Conservation (phyloP, 2,113 vertebrate genomes). For the Pristiophorus japonicus region DNA sequence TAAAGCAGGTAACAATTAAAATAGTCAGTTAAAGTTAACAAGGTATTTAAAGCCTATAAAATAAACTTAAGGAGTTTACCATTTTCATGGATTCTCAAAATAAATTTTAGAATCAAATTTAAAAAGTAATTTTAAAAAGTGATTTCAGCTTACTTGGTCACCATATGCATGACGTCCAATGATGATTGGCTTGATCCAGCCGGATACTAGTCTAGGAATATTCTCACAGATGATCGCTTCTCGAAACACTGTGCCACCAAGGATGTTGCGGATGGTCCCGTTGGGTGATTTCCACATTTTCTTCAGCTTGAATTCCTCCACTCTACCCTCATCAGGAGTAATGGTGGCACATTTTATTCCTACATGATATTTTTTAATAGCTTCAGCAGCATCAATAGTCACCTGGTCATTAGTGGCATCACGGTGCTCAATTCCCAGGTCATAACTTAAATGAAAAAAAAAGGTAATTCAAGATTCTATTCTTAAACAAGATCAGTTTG, state of each 20-base stretch:
- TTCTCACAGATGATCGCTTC: conserved; percentile 97
- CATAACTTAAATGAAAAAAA: conserved; percentile 63
- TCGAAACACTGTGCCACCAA: conserved; percentile 93
- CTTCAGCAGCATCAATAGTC: conserved; percentile 87
- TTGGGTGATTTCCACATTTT: conserved; percentile 99
- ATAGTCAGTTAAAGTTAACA: too few species aligned
- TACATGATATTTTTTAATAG: conserved; percentile 76
- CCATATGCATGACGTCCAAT: conserved; percentile 94
- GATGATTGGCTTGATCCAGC: conserved; percentile 93
- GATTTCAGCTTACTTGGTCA: conserved; percentile 75
- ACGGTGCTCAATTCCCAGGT: conserved; percentile 86
- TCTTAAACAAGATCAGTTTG: background rate
- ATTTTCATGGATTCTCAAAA: background rate
- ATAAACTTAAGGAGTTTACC: background rate
- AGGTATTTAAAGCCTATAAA: background rate
- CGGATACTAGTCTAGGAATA: conserved; percentile 83
- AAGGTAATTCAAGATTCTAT: background rate
- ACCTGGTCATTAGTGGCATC: conserved; percentile 82
- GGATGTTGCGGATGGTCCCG: conserved; percentile 93
- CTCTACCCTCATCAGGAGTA: conserved; percentile 91
- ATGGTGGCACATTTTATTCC: conserved; percentile 96
- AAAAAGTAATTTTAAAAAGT: background rate
- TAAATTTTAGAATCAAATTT: too few species aligned
- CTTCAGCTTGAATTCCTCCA: conserved; percentile 93
- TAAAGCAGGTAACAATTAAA: background rate